Evolutionary conservation across 2,797 vertebrate species (phyloP).

Genomic region (Mormyrus hasselquistii): DNA sequence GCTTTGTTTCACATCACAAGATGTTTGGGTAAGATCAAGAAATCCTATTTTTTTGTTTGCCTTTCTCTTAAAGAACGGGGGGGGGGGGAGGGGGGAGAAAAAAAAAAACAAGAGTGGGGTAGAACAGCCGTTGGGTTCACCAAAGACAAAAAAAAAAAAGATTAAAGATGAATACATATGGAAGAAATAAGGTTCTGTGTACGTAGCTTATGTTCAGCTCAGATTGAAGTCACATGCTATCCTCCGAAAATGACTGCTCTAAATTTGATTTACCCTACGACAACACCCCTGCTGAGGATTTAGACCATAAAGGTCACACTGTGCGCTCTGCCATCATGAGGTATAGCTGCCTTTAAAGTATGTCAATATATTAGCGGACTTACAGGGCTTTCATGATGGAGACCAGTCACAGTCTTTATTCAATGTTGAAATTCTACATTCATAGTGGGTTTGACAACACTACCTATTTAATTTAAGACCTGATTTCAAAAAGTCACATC

Average conservation of each 20-base stretch:
- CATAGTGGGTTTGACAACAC: background rate
- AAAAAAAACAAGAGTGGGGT: conserved; percentile 25
- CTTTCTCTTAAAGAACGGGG: conserved; percentile 35
- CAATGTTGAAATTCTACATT: background rate
- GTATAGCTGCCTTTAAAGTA: background rate
- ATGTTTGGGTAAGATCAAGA: conserved; percentile 36
- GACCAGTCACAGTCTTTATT: background rate
- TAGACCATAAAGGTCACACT: conserved; percentile 36
- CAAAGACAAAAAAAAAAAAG: conserved; percentile 55
- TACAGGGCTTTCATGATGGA: background rate
- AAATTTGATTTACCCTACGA: conserved; percentile 47
- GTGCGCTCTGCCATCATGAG: background rate
- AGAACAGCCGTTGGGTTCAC: conserved; percentile 35
- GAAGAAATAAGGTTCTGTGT: conserved; percentile 65
- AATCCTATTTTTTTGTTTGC: conserved; percentile 42
- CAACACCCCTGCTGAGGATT: conserved; percentile 47
- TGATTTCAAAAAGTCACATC: background rate
- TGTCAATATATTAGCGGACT: background rate
- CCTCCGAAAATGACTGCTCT: conserved; percentile 45
- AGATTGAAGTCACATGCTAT: conserved; percentile 57
- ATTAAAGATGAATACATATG: conserved; percentile 61
- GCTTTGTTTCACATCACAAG: conserved; percentile 20
- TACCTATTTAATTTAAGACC: background rate
- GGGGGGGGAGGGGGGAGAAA: background rate
- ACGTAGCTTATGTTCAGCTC: conserved; percentile 54